These are phyloP conservation scores for Periophthalmus modestus DNA, from an alignment of 2,113 vertebrate species.

Conservation along the genomic window DNA sequence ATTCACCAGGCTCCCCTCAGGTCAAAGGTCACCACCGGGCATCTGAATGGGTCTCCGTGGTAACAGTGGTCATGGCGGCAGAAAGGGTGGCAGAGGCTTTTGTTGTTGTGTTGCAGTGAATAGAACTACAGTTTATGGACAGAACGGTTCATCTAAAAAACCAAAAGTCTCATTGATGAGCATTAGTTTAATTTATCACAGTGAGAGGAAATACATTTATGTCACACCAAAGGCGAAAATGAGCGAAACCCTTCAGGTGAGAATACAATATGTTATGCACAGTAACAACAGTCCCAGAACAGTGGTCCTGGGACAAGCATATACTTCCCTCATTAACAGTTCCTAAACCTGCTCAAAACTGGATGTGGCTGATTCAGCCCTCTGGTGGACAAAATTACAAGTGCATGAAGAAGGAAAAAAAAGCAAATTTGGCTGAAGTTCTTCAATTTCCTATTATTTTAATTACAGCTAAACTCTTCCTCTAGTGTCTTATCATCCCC, in stretches of 20 bases:
- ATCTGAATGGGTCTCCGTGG: conserved; percentile 77
- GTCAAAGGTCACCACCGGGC: conserved; percentile 76
- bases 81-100: conserved; percentile 71
- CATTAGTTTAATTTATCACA: not conserved
- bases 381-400: conserved; percentile 51
- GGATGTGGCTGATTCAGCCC: conserved; percentile 35
- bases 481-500: not conserved
- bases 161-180: conserved; percentile 7
- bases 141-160: not conserved
- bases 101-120: conserved; percentile 50
- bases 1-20: conserved; percentile 72
- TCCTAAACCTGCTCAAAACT: not conserved
- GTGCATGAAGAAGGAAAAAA: conserved; percentile 15
- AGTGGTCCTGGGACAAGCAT: not conserved
- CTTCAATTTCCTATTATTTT: not conserved
- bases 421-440: not conserved
- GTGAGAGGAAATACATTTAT: not conserved
- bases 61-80: conserved; percentile 64
- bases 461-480: not conserved
- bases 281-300: not conserved
- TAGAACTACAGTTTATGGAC: conserved; percentile 25
- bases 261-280: not conserved
- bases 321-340: conserved; percentile 10
- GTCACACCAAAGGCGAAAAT: not conserved
- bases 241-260: not conserved